These are phyloP conservation scores for Masnerella sp. DNA, from an alignment of 2,888 invertebrate species.

Conservation along the genomic window DNA sequence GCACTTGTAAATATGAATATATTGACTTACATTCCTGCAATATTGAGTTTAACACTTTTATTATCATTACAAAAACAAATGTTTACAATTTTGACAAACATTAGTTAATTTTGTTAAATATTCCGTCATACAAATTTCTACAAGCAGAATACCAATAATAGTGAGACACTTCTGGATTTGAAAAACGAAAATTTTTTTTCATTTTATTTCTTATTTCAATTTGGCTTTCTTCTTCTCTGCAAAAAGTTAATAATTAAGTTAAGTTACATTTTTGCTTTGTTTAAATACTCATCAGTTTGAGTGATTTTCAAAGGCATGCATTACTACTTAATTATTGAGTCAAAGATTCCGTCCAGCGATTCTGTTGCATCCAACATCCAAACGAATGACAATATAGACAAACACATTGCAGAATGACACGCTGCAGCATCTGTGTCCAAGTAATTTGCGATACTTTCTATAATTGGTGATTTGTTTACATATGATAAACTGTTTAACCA, in stretches of 20 bases:
- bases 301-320: too few species aligned
- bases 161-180: slow-evolving; percentile 66
- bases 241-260: too few species aligned
- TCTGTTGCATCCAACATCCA: slow-evolving; percentile 77
- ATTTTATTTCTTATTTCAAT: slow-evolving; percentile 57
- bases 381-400: slow-evolving; percentile 72
- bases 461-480: slow-evolving; percentile 64
- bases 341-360: slow-evolving; percentile 72
- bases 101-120: not conserved
- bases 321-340: slow-evolving; percentile 72
- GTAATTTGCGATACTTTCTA: slow-evolving; percentile 67
- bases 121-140: slow-evolving; percentile 14
- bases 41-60: not conserved
- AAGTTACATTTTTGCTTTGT: too few species aligned
- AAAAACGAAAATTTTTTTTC: too few species aligned
- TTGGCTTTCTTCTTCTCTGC: too few species aligned
- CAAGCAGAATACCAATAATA: slow-evolving; percentile 60
- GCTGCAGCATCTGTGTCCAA: slow-evolving; percentile 69
- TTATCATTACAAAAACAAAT: not conserved
- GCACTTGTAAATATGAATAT: slow-evolving; percentile 24
- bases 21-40: slow-evolving; percentile 14
- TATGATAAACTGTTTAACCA: slow-evolving; percentile 58
- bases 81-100: not conserved
- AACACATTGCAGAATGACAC: slow-evolving; percentile 69
- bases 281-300: too few species aligned